Conservation (phyloP, 2,113 vertebrate genomes). For the Forbesichthys papilliferus region DNA sequence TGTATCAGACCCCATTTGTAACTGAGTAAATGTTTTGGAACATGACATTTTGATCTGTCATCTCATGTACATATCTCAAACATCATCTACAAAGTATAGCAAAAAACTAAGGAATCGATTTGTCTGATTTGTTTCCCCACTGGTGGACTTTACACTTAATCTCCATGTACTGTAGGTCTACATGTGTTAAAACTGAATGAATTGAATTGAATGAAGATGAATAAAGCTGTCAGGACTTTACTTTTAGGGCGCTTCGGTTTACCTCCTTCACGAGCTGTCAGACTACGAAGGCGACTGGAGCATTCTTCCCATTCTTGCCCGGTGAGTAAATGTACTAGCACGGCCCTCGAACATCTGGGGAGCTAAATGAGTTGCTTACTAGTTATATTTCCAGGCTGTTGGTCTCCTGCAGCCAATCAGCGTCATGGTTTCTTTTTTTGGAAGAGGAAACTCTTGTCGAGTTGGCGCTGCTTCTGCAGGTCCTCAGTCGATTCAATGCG, state of each 20-base stretch:
- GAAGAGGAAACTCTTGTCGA: constrained; percentile 87
- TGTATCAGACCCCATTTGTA: no score
- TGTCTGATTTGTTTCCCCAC: no score
- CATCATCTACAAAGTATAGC: no score
- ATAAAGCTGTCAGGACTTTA: not conserved
- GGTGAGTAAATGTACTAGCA: constrained; percentile 68
- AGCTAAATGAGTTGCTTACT: not conserved
- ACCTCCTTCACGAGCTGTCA: constrained; percentile 83
- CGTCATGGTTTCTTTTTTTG: constrained; percentile 90
- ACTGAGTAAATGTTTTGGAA: no score
- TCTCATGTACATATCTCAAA: no score
- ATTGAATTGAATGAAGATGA: no score
- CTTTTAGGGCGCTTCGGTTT: constrained; percentile 76
- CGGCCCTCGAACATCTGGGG: not conserved
- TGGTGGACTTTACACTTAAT: no score
- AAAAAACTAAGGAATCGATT: no score
- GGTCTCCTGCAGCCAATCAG: constrained; percentile 75
- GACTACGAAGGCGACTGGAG: constrained; percentile 86
- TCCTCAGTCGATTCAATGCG: constrained; percentile 77
- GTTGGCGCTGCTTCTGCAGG: constrained; percentile 76
- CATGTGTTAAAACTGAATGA: no score
- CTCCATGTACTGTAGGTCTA: no score
- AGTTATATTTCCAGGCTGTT: constrained; percentile 76
- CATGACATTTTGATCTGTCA: no score
- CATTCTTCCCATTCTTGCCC: constrained; percentile 81